These are phyloP conservation scores for Drosophila peninsularis DNA, from an alignment of 2,888 invertebrate genomes.

Conservation along the genomic window DNA sequence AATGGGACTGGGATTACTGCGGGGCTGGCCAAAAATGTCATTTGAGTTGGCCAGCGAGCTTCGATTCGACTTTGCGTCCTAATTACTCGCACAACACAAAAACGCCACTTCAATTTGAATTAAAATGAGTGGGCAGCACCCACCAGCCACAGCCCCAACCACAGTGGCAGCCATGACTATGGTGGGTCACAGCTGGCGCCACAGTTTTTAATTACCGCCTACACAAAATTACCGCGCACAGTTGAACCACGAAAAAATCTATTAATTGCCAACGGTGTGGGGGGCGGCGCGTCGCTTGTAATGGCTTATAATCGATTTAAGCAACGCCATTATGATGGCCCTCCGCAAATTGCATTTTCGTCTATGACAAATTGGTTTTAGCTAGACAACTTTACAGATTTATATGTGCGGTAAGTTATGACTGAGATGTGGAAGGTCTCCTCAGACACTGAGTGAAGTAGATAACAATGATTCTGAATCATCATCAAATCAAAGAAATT, in stretches of 20 bases:
- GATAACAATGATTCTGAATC: background rate
- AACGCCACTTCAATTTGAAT: slow-evolving; percentile 78
- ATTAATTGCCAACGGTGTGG: slow-evolving; percentile 64
- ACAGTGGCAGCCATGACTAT: background rate
- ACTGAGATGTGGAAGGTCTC: background rate
- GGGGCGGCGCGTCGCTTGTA: slow-evolving; percentile 43
- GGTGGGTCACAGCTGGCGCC: slow-evolving; percentile 72
- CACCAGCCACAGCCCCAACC: background rate
- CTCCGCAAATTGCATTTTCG: slow-evolving; percentile 55
- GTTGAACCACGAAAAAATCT: slow-evolving; percentile 51
- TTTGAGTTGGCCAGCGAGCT: slow-evolving; percentile 61
- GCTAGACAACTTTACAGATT: slow-evolving; percentile 11
- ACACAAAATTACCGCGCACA: slow-evolving; percentile 67
- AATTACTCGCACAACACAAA: slow-evolving; percentile 75
- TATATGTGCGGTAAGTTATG: background rate
- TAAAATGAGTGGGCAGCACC: slow-evolving; percentile 62
- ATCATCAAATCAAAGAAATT: background rate
- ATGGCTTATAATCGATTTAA: slow-evolving; percentile 75
- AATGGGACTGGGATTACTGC: slow-evolving; percentile 1
- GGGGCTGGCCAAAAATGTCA: slow-evolving; percentile 62
- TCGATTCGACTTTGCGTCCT: slow-evolving; percentile 74
- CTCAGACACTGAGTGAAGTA: too few relatives aligned
- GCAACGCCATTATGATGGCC: slow-evolving; percentile 59
- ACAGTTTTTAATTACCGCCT: slow-evolving; percentile 75
- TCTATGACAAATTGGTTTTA: slow-evolving; percentile 60